A percentile compares a stretch with the other conserved stretches of the same genome.
These are phyloP conservation scores for Encarsia formosa DNA, from an alignment of 2,888 invertebrate genomes.

Conservation along the genomic window DNA sequence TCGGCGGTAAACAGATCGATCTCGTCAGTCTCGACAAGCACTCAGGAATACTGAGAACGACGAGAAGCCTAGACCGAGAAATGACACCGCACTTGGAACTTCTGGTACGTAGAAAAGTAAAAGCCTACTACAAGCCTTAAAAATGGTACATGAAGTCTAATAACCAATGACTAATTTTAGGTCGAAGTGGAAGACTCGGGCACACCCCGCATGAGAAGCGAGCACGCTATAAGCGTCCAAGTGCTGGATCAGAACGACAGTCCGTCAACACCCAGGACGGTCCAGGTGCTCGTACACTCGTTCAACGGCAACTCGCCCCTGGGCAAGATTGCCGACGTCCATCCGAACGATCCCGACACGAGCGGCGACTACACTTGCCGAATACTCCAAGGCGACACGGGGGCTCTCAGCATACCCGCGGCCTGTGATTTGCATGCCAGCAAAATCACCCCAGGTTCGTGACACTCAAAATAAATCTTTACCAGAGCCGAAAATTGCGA, in stretches of 20 bases:
- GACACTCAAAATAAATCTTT: too few relatives aligned
- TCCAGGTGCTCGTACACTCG: constrained; percentile 73
- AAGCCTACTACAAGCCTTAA: background rate
- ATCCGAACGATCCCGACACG: constrained; percentile 88
- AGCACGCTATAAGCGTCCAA: constrained; percentile 70
- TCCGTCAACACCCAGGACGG: constrained; percentile 78
- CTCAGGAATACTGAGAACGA: constrained; percentile 76
- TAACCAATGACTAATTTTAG: constrained; percentile 32
- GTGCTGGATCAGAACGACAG: constrained; percentile 88
- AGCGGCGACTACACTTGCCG: constrained; percentile 85
- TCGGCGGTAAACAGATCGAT: constrained; percentile 75
- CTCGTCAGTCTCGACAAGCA: constrained; percentile 74
- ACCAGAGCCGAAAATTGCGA: constrained; percentile 28
- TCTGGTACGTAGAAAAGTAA: constrained; percentile 48
- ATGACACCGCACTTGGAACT: constrained; percentile 69
- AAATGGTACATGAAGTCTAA: background rate
- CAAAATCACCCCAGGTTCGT: constrained; percentile 60
- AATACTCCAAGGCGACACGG: constrained; percentile 57
- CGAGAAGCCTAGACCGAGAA: constrained; percentile 79
- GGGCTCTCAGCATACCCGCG: constrained; percentile 67
- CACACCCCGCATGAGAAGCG: constrained; percentile 75
- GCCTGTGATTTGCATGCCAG: constrained; percentile 78
- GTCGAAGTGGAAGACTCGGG: constrained; percentile 88
- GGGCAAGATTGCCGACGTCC: constrained; percentile 86
- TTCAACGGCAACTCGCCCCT: constrained; percentile 72